Base-by-base conservation (phyloP, 1,140 invertebrate species). In the Brachystomella parvula region DNA sequence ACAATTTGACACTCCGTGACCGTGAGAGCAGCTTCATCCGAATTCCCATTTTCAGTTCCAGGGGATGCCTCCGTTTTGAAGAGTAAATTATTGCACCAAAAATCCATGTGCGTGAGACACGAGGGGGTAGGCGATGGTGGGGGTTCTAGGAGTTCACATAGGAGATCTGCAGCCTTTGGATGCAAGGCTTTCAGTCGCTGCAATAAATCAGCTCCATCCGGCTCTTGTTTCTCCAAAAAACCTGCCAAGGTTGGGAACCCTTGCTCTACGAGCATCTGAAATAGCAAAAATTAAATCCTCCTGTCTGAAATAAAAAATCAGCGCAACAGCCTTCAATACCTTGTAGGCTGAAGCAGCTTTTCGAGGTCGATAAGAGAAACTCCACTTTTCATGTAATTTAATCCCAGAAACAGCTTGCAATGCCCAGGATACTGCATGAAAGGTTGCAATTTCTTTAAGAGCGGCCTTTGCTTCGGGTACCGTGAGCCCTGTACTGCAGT, bases 81-180 rank as follows among this genome's bases (percentile, higher is more conserved):
- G 63, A 89, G 79, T 6, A 90, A 78, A 78, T 90, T 90, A 69
- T 89, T 89, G 75, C 86, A 87, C 88, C 88, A 90, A 75, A 89
- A 90, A 74, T 90, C 89, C 0, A 87, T 89, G 75, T 89, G 88
- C 0, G 87, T 89, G 60, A 87, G 31, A 64, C 71, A 73, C 1
- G 68, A 66, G 82, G 15, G 89, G 79, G 0, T 86, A 83, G 47
- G 89, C 44, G 69, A 57, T 17, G 69, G 31, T 29, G 71, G 71
- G 33, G 71, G 71, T 44, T 67, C 71, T 29, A 69, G 64, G 12
- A 72, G 64, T 64, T 69, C 67, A 26, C 71, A 69, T 26, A 72
- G 47, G 17, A 72, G 61, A 57, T 72, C 71, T 3, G 67, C 71
- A 1, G 71, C 71, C 64, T 57, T 66, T n/a, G 71, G 71, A 61